phyloP scores from a whole-genome alignment of 2,113 vertebrate species.

The Rana temporaria region DNA sequence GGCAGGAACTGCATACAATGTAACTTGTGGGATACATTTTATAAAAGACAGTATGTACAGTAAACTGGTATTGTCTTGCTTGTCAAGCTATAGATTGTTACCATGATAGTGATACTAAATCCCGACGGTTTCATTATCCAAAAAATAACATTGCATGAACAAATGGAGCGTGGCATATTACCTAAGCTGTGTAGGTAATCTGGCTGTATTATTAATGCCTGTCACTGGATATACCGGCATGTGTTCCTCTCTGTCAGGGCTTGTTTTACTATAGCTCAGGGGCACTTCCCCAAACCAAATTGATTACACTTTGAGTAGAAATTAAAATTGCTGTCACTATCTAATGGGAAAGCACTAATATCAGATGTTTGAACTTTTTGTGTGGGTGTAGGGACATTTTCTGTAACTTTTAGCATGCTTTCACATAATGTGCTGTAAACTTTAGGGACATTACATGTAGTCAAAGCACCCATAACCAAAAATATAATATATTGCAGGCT shows the following conservation, averaged over 20 bases:
- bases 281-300: background rate
- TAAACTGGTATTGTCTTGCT: background rate
- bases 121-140: conserved; percentile 20
- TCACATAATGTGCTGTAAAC: too few relatives aligned
- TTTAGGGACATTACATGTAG: too few relatives aligned
- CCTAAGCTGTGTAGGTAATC: conserved; percentile 17
- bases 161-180: conserved; percentile 40
- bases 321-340: conserved; percentile 8
- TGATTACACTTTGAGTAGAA: conserved; percentile 13
- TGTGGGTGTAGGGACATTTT: too few relatives aligned
- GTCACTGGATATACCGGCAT: conserved; percentile 48
- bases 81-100: background rate
- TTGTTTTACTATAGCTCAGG: conserved; percentile 20
- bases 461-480: too few relatives aligned
- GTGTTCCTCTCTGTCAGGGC: conserved; percentile 20
- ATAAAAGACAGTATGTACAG: background rate
- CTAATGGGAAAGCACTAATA: background rate
- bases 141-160: conserved; percentile 26
- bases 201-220: conserved; percentile 43
- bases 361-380: too few relatives aligned
- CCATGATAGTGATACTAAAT: background rate
- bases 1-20: conserved; percentile 8
- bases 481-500: too few relatives aligned
- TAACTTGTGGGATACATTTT: background rate
- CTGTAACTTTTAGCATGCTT: too few relatives aligned